Evolutionary conservation across 2,888 invertebrate species (phyloP).

Genomic region (Aphrophora alni): DNA sequence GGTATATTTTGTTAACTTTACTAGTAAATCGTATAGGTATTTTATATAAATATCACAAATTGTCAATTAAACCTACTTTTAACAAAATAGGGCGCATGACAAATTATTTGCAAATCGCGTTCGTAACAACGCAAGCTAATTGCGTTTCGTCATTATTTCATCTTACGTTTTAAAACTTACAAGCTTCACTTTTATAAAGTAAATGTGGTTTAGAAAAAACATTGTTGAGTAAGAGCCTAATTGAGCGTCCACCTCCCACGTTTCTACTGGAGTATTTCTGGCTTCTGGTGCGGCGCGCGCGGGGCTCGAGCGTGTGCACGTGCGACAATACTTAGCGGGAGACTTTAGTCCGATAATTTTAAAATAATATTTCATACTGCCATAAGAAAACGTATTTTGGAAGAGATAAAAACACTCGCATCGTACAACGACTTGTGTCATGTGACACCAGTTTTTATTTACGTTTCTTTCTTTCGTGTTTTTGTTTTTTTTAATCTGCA

Average conservation of each 20-base stretch:
- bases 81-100: no score
- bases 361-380: conserved; percentile 2
- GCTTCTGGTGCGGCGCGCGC: not conserved
- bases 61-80: no score
- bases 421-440: not conserved
- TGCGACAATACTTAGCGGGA: not conserved
- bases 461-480: not conserved
- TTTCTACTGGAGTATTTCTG: not conserved
- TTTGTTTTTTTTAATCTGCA: not conserved
- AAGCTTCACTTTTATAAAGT: no score
- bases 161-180: no score
- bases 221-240: not conserved
- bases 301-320: not conserved
- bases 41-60: no score
- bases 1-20: no score
- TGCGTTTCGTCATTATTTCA: no score
- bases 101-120: no score
- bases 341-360: not conserved
- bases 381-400: not conserved
- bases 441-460: not conserved
- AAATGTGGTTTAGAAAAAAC: no score
- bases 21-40: no score
- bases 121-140: no score
- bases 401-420: not conserved
- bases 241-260: conserved; percentile 5